These are phyloP conservation scores for Thecophora atra DNA, from an alignment of 2,888 invertebrate genomes.

Conservation along the genomic window DNA sequence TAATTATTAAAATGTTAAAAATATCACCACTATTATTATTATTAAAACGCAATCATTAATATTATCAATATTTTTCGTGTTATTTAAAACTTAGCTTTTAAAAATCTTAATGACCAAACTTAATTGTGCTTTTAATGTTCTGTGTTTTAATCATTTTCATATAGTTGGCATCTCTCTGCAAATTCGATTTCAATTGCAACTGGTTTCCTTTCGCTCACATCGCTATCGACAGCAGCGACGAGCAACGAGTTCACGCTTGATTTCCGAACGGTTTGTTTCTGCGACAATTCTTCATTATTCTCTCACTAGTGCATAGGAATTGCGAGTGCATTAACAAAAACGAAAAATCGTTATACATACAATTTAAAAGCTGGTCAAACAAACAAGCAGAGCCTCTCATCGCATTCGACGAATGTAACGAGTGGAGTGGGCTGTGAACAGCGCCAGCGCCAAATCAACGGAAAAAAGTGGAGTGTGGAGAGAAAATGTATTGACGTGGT, in stretches of 20 bases:
- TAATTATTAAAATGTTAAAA: no score
- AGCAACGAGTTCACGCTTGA: not conserved
- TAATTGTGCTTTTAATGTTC: no score
- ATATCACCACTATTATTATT: no score
- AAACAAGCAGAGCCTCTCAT: not conserved
- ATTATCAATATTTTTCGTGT: no score
- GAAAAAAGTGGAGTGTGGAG: slow-evolving; percentile 13
- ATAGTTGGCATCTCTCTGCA: not conserved
- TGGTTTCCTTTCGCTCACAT: slow-evolving; percentile 11
- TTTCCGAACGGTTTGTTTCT: not conserved
- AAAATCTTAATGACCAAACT: no score
- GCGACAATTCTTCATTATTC: slow-evolving; percentile 5
- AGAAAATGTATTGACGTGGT: slow-evolving; percentile 8
- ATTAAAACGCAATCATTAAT: no score
- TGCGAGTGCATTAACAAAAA: slow-evolving; percentile 36
- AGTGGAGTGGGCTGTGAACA: slow-evolving; percentile 26
- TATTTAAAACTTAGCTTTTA: no score
- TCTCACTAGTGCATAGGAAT: slow-evolving; percentile 36
- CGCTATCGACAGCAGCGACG: slow-evolving; percentile 27
- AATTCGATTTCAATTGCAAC: not conserved
- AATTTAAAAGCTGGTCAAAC: slow-evolving; percentile 36
- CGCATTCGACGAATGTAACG: not conserved
- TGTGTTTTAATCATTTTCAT: not conserved
- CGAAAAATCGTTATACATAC: slow-evolving; percentile 48
- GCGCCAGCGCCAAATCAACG: slow-evolving; percentile 36